phyloP scores from a whole-genome alignment of 2,888 invertebrate genomes.

The Agonopterix subpropinquella region DNA sequence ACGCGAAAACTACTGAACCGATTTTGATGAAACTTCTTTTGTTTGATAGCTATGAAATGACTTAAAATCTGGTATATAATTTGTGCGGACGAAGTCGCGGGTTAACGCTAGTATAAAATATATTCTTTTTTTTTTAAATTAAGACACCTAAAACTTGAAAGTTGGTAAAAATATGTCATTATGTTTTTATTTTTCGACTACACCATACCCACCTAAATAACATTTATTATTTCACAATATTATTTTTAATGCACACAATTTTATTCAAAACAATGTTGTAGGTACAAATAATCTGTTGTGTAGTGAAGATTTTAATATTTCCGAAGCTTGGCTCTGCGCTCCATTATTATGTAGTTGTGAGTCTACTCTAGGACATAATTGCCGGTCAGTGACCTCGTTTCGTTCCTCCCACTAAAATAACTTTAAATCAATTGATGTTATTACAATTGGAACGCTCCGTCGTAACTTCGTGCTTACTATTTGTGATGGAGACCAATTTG shows the following conservation, averaged over 20 bases:
- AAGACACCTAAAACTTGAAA: no score
- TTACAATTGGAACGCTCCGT: slow-evolving; percentile 68
- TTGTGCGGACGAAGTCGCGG: no score
- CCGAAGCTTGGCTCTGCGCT: slow-evolving; percentile 10
- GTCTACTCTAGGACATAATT: slow-evolving; percentile 70
- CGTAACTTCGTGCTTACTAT: slow-evolving; percentile 44
- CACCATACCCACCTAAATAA: no score
- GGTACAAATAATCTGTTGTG: background rate
- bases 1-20: no score
- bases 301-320: slow-evolving; percentile 6
- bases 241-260: background rate
- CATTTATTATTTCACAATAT: background rate
- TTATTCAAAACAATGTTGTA: background rate
- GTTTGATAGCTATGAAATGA: no score
- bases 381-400: slow-evolving; percentile 69
- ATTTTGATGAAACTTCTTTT: no score
- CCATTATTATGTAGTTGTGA: slow-evolving; percentile 22
- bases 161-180: no score
- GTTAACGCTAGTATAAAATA: no score
- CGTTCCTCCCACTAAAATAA: slow-evolving; percentile 71
- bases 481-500: slow-evolving; percentile 27
- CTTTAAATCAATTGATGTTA: slow-evolving; percentile 74
- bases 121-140: no score
- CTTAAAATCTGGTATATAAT: no score
- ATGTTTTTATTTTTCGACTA: no score